Evolutionary conservation across 2,797 vertebrate genomes (phyloP), one percentile per base, ranked within the genome.

Genomic region (Myotis myotis): DNA sequence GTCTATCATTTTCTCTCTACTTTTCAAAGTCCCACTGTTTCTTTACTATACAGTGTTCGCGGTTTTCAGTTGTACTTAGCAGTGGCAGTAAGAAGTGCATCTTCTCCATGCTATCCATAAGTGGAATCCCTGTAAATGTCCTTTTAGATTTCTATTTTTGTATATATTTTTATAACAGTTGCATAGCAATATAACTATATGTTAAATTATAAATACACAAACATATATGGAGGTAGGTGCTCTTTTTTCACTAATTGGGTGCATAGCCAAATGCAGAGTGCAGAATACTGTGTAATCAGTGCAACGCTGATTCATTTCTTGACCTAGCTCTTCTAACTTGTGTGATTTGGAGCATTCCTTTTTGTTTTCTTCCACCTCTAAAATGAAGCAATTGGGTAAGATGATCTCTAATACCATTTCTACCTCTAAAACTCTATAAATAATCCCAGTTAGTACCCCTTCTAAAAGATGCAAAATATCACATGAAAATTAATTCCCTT

Each of bases 81-180:
- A 74, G 33, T 20, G 68, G 38, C 41, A 53, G 11, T n/a, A 80
- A n/a, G 30, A 91, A 74, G 11, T n/a, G 8, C 38, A 60, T 60
- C 66, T 44, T 38, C 2, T 74, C n/a, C 16, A 33, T 57, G 28
- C 66, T 57, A 79, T 51, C 33, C 49, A 84, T 71, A 85, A 66
- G 15, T 68, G 38, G 30, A 92, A 68, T 17, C 38, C 41, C 11
- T 53, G 12, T 44, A 68, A 79, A 74, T 53, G 19, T 33, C 12
- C n/a, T 25, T 87, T 92, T 49, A 84, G 68, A 60, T 91, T 68
- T 85, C 17, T 60, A n/a, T 44, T 91, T 82, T 83, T 87, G 41
- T 36, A 78, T 79, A 74, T 57, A 60, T 85, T 80, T 93, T 93
- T 80, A 41, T 6, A 78, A 6, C 25, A 72, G 15, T 82, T 19